Evolutionary conservation across 2,113 vertebrate species (phyloP).

Genomic region (Perccottus glenii): DNA sequence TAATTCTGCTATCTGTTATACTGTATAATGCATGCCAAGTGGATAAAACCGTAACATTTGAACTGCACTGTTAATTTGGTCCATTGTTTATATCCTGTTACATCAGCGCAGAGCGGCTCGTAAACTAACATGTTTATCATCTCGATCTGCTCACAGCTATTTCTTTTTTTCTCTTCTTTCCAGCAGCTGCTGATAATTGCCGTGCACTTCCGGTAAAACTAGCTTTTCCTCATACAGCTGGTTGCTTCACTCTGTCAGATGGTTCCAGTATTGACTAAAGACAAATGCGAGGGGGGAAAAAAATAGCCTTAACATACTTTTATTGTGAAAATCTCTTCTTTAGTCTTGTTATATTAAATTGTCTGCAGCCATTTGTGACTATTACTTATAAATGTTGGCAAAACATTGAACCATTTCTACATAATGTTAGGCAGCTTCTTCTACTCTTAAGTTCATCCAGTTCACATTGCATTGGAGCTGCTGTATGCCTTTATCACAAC

Average conservation of each 20-base stretch:
- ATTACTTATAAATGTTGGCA: no score
- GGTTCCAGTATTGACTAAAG: constrained; percentile 29
- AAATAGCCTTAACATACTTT: no score
- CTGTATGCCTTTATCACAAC: constrained; percentile 22
- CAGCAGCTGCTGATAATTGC: constrained; percentile 58
- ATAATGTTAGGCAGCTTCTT: background rate
- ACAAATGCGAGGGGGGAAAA: background rate
- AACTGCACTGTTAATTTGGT: background rate
- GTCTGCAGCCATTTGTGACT: no score
- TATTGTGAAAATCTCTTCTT: no score
- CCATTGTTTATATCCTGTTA: background rate
- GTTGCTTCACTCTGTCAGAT: constrained; percentile 51
- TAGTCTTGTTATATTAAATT: no score
- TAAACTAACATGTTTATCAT: background rate
- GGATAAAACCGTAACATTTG: background rate
- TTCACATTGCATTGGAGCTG: constrained; percentile 10
- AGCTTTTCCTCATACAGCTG: constrained; percentile 54
- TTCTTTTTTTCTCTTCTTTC: constrained; percentile 5
- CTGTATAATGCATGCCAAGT: no score
- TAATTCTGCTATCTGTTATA: no score
- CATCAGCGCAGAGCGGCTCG: background rate
- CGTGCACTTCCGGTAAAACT: constrained; percentile 38
- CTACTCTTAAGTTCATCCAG: constrained; percentile 6
- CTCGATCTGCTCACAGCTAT: background rate
- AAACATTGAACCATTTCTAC: no score